phyloP scores from a whole-genome alignment of 2,113 vertebrate genomes.

The Lathamus discolor region DNA sequence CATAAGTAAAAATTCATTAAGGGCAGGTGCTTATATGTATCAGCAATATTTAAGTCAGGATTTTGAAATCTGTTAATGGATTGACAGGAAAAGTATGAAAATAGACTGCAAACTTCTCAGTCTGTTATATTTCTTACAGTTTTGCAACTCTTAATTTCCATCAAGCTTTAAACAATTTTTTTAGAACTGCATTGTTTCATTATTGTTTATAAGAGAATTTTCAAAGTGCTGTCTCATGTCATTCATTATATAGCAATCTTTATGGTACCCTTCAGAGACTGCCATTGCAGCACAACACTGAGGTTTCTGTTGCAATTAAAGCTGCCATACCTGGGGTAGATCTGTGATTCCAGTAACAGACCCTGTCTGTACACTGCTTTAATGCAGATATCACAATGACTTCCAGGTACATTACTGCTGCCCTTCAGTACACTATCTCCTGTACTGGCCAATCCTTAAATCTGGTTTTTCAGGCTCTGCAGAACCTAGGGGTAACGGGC shows the following conservation, averaged over 20 bases:
- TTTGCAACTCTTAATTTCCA: neutral
- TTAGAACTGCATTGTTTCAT: neutral
- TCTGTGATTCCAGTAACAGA: neutral
- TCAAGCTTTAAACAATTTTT: neutral
- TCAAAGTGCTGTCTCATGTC: neutral
- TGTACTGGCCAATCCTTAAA: neutral
- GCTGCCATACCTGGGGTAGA: neutral
- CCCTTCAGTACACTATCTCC: neutral
- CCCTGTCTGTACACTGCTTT: neutral
- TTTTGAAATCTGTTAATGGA: neutral
- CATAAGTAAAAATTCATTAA: neutral
- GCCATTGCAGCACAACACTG: neutral
- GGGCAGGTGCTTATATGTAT: neutral
- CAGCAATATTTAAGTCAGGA: neutral
- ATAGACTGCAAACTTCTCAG: neutral
- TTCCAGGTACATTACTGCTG: neutral
- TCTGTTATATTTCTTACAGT: neutral
- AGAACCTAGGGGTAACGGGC: neutral
- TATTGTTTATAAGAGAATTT: neutral
- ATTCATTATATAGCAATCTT: neutral
- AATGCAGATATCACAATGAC: neutral
- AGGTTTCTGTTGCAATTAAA: neutral
- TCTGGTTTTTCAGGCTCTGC: neutral
- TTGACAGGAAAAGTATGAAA: neutral
- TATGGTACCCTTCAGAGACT: neutral